Conservation (phyloP, 2,113 vertebrate genomes). For the Aplodontia rufa region DNA sequence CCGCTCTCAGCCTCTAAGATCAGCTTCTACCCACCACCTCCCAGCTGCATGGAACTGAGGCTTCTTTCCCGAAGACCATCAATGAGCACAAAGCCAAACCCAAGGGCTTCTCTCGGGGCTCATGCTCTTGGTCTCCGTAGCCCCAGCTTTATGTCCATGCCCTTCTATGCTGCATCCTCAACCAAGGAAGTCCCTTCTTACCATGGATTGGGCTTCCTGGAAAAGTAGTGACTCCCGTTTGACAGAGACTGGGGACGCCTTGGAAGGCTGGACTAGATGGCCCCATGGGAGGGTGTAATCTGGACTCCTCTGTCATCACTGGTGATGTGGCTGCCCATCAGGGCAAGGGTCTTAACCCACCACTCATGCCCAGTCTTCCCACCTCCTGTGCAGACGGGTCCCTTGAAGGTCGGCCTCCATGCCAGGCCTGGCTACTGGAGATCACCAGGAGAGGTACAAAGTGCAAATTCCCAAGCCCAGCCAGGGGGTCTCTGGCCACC, state of each 20-base stretch:
- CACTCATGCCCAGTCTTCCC: not conserved
- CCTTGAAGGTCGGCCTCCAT: not conserved
- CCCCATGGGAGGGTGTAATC: not conserved
- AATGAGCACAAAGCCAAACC: not conserved
- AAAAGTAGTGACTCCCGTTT: not conserved
- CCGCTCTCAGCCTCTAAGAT: not conserved
- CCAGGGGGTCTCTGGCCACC: not conserved
- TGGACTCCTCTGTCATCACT: not conserved
- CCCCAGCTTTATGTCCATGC: not conserved
- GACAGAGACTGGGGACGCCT: not conserved
- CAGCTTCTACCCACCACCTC: not conserved
- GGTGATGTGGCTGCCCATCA: not conserved
- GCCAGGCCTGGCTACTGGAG: not conserved
- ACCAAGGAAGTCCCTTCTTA: not conserved
- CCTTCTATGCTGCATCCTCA: not conserved
- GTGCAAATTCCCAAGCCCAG: not conserved
- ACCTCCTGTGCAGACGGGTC: not conserved
- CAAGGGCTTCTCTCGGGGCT: not conserved
- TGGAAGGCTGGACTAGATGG: not conserved
- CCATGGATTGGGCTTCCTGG: not conserved
- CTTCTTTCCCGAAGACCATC: slow-evolving; percentile 1
- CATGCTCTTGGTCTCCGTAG: not conserved
- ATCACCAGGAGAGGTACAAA: not conserved
- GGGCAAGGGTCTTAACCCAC: not conserved
- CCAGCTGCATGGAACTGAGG: not conserved